Base-by-base conservation (phyloP, 64 coral and sea anemone genomes). In the Orbicella faveolata region DNA sequence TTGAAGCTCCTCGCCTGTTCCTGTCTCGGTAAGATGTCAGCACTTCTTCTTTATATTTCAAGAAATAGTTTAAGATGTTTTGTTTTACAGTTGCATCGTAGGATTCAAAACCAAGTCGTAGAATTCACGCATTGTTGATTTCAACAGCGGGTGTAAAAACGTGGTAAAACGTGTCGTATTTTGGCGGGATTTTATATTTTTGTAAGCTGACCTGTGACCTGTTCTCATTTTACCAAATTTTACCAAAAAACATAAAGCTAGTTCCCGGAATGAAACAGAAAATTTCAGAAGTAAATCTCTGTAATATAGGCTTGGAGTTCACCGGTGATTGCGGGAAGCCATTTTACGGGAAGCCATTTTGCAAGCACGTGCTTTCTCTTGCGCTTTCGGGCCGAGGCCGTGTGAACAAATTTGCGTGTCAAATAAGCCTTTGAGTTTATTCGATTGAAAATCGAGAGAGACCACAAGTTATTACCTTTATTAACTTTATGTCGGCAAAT, bases 1-100 rank as follows among this genome's bases (percentile, higher is more conserved):
- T 73, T 96, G 68, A 96, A 96, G 66, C 77, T 96, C 7, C 73
- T 96, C 21, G 95, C 95, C 9, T 96, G 91, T 88, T 92, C 93
- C 39, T 96, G 95, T 75, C 91, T 96, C 16, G 95, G 95, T 96
- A 91, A 88, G 95, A 69, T 63, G 14, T 78, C 19, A 26, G 15
- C 19, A 51, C 19, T 54, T 34, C 30, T 74, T 44, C 74, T 66
- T 30, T 30, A 30, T 3, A 34, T 61, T 35, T 44, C 75, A 4
- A 59, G 20, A 59, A 21, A 44, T 39, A 39, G 34, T 21, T 18
- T 26, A 41, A 63, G 67, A 21, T 73, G 2, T 83, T 35, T 51
- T 74, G 77, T 87, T 70, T 34, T 9, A 21, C 4, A 51, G 17
- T 63, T 25, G 17, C 23, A 51, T 39, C 25, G 10, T 34, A 19